Conservation (phyloP, 1,140 invertebrate species). For the Agrypnia vestita region DNA sequence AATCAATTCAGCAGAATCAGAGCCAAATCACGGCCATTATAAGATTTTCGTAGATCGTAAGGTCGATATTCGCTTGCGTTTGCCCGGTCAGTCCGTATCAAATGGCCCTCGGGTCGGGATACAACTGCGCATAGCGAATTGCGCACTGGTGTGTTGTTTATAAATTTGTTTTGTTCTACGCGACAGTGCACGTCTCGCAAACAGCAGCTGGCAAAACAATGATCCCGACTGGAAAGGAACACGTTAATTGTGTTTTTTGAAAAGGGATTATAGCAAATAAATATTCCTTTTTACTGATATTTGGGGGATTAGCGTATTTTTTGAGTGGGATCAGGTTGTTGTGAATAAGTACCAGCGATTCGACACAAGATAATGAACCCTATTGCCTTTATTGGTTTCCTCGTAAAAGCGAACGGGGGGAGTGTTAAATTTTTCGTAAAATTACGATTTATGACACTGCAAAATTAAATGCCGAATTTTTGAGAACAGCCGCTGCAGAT, state of each 20-base stretch:
- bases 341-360: conserved; percentile 38
- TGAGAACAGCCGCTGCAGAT: not conserved
- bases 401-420: conserved; percentile 4
- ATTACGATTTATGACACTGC: conserved; percentile 9
- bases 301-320: not conserved
- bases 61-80: conserved; percentile 20
- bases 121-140: conserved; percentile 58
- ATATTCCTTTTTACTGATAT: too few species aligned
- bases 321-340: conserved; percentile 3
- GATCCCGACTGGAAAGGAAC: not conserved
- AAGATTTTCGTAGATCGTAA: conserved; percentile 3
- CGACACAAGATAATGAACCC: conserved; percentile 44
- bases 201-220: not conserved
- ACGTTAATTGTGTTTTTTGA: too few species aligned
- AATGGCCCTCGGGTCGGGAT: conserved; percentile 20
- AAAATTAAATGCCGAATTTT: conserved; percentile 18
- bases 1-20: too few species aligned
- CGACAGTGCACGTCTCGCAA: not conserved
- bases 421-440: conserved; percentile 19
- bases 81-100: conserved; percentile 20
- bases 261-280: too few species aligned
- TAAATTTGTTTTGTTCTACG: conserved; percentile 47
- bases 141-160: conserved; percentile 46
- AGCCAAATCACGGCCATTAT: too few species aligned
- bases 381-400: conserved; percentile 19